Base-by-base conservation (phyloP, 2,888 invertebrate genomes). In the Schizotus pectinicornis region DNA sequence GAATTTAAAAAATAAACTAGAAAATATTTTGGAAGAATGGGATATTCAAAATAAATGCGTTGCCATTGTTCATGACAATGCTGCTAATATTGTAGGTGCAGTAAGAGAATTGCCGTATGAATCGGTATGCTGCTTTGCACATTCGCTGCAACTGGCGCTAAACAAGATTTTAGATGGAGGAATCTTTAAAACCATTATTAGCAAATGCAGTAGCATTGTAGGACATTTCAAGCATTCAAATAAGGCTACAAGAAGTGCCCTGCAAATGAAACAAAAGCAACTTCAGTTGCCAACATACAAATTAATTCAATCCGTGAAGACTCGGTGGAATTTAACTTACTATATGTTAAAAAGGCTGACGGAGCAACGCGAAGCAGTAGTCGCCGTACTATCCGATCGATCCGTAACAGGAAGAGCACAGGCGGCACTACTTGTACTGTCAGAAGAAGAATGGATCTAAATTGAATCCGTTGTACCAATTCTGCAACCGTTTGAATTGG, bases 31-130 rank as follows among this genome's bases (percentile, higher is more conserved):
- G n/a, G 34, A 38, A 9, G 67, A 64, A 48, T 70, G 63, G 64
- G 56, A 39, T 12, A 59, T 70, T 5, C 8, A 7, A 38, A 52
- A 62, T 5, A 63, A 68, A 64, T 42, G 62, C 36, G 31, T 49
- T 12, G 65, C 66, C 36, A 57, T 64, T 34, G 63, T 70, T 1
- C 67, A 67, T 49, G 68, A 70, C 52, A 70, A 71, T 57, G 70
- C 69, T 42, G 42, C 59, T 6, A 71, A 70, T 60, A 70, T 70
- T 34, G 61, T 62, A 36, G 50, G 39, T 35, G 65, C 67, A 30
- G 50, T 54, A 6, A 50, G 51, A 57, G 9, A 39, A 32, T 50
- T 49, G 9, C 50, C 57, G 1, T 61, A 13, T 52, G 47, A 58
- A 34, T 59, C 64, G 22, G 53, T 70, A 30, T 64, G 61, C 13